These are phyloP conservation scores for Periophthalmodon schlosseri DNA, from an alignment of 2,113 vertebrate genomes.

Conservation along the genomic window DNA sequence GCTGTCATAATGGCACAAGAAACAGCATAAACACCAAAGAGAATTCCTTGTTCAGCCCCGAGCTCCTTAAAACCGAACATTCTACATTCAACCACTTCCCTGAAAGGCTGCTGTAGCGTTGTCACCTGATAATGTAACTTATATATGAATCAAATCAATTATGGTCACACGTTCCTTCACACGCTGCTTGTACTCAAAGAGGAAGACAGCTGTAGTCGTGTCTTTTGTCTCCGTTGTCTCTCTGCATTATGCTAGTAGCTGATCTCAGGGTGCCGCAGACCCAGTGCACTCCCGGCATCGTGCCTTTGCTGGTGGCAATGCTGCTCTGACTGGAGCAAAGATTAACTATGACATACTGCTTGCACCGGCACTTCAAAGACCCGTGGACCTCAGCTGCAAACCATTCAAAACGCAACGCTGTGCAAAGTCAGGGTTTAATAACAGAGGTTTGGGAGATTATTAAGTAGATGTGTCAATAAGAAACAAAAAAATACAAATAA, in stretches of 20 bases:
- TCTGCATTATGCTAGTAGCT: constrained; percentile 8
- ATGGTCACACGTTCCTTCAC: neutral
- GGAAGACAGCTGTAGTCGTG: neutral
- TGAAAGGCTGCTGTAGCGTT: neutral
- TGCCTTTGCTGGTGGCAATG: constrained; percentile 44
- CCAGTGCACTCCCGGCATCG: constrained; percentile 2
- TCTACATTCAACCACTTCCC: neutral
- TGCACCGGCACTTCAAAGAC: constrained; percentile 58
- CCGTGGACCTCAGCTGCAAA: constrained; percentile 21
- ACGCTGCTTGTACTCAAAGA: neutral
- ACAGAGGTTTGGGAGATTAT: neutral
- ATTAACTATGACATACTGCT: constrained; percentile 56
- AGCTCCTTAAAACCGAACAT: neutral
- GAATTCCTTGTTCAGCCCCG: neutral
- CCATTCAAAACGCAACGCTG: neutral
- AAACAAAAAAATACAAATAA: neutral
- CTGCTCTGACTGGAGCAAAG: constrained; percentile 15
- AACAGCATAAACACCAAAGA: neutral
- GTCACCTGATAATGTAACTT: neutral
- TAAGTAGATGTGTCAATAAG: neutral
- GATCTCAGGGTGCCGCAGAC: constrained; percentile 22
- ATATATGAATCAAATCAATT: constrained; percentile 7
- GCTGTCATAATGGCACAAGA: neutral
- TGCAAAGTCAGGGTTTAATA: neutral
- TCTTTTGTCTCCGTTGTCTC: constrained; percentile 24